Percentiles rank a stretch among this genome's conserved stretches.
phyloP scores from a whole-genome alignment of 2,888 invertebrate genomes.

The Hydrotaea diabolus region DNA sequence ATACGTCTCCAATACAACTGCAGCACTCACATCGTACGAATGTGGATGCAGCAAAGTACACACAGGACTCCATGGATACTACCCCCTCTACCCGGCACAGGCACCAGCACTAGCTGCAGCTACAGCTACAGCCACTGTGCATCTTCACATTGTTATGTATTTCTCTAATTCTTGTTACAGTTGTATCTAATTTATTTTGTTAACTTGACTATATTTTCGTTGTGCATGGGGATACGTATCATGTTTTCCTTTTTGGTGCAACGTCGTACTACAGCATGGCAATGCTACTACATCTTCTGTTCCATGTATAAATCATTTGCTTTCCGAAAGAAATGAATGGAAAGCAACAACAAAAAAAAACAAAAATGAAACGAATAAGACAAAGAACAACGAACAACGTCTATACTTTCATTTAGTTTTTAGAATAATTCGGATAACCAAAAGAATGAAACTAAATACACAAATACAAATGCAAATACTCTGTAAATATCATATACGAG shows the following conservation, averaged over 20 bases:
- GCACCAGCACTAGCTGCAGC: too few species aligned
- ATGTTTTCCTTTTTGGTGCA: slow-evolving; percentile 36
- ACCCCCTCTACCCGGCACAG: too few species aligned
- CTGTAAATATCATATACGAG: slow-evolving; percentile 19
- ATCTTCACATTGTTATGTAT: slow-evolving; percentile 32
- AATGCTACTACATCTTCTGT: slow-evolving; percentile 14
- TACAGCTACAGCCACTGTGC: background rate
- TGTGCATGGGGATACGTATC: slow-evolving; percentile 48
- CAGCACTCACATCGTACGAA: slow-evolving; percentile 27
- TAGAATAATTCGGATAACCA: slow-evolving; percentile 38
- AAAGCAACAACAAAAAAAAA: slow-evolving; percentile 5
- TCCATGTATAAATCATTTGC: slow-evolving; percentile 53
- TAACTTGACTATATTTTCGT: slow-evolving; percentile 51
- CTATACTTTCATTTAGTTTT: slow-evolving; percentile 32
- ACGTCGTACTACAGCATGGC: background rate
- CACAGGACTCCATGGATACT: background rate
- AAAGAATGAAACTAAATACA: slow-evolving; percentile 30
- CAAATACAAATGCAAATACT: slow-evolving; percentile 32
- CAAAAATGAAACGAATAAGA: too few species aligned
- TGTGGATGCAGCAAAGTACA: slow-evolving; percentile 4
- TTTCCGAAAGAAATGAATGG: slow-evolving; percentile 22
- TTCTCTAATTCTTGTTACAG: slow-evolving; percentile 56
- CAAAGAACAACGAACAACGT: background rate
- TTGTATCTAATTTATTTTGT: slow-evolving; percentile 64
- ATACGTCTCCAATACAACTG: slow-evolving; percentile 38